These are phyloP conservation scores for Lasioglossum albipes DNA, from an alignment of 1,140 invertebrate species.

Conservation along the genomic window DNA sequence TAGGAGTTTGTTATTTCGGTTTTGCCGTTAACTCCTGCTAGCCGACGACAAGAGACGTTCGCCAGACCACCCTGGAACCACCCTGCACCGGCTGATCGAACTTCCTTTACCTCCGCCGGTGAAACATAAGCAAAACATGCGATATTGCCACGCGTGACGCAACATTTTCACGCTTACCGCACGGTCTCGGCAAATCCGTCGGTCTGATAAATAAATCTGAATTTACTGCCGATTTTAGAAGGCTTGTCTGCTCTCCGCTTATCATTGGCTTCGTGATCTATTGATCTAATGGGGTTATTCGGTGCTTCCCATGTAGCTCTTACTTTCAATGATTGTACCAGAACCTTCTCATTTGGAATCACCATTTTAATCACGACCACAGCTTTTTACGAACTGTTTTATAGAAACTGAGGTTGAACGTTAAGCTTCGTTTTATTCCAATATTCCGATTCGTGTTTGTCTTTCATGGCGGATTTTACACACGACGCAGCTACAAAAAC, in stretches of 20 bases:
- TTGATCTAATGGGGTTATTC: not conserved
- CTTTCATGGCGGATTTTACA: too few species aligned
- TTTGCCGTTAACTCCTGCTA: slow-evolving; percentile 69
- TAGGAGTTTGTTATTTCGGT: slow-evolving; percentile 74
- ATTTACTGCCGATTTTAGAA: too few species aligned
- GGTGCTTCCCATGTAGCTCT: too few species aligned
- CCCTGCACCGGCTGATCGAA: slow-evolving; percentile 51
- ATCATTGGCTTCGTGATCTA: not conserved
- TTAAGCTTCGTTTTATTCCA: not conserved
- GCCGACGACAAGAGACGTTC: slow-evolving; percentile 75
- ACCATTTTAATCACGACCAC: too few species aligned
- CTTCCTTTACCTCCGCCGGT: slow-evolving; percentile 9
- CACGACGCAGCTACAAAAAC: too few species aligned
- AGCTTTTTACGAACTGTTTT: too few species aligned
- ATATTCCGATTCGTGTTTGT: too few species aligned
- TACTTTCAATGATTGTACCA: too few species aligned
- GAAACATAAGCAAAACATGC: slow-evolving; percentile 61
- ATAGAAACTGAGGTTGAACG: not conserved
- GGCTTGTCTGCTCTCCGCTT: too few species aligned
- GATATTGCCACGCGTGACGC: slow-evolving; percentile 48
- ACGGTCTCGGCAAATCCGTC: not conserved
- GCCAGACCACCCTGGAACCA: slow-evolving; percentile 73
- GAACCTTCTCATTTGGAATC: too few species aligned
- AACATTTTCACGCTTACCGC: slow-evolving; percentile 23
- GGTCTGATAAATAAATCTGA: too few species aligned